Conservation (phyloP, 2,113 vertebrate genomes). For the Rhipidura dahli region DNA sequence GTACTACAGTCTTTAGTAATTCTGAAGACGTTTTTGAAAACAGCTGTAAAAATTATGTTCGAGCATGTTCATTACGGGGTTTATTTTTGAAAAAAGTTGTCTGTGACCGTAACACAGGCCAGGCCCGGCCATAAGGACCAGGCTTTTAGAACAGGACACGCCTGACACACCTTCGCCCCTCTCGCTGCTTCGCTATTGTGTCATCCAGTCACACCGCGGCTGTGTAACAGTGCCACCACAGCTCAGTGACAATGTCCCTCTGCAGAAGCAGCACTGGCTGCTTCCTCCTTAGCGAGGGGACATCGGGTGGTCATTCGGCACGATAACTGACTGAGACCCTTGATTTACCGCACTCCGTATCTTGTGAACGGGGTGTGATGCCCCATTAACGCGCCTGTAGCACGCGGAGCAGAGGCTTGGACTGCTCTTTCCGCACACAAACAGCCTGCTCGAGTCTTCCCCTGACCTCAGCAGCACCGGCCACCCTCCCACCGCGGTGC, state of each 20-base stretch:
- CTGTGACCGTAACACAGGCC: neutral
- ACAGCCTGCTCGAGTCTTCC: fast-evolving
- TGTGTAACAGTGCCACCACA: neutral
- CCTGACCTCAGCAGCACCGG: fast-evolving
- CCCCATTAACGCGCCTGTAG: fast-evolving
- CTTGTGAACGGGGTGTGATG: fast-evolving
- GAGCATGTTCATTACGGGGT: neutral
- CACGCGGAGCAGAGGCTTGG: fast-evolving
- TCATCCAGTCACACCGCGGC: neutral
- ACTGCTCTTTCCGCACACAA: neutral
- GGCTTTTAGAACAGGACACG: neutral
- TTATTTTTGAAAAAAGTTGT: neutral
- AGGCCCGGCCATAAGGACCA: neutral
- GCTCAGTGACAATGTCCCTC: neutral
- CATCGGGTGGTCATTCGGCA: neutral
- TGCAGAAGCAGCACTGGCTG: neutral
- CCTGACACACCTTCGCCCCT: neutral
- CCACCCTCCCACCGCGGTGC: fast-evolving
- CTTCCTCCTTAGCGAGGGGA: neutral
- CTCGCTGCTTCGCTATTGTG: neutral
- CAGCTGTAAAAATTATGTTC: neutral
- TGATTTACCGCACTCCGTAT: fast-evolving
- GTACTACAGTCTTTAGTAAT: neutral
- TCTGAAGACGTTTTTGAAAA: neutral
- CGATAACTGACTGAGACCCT: fast-evolving